phyloP scores from a whole-genome alignment of 2,888 invertebrate genomes.

The Drosophila setosimentum region DNA sequence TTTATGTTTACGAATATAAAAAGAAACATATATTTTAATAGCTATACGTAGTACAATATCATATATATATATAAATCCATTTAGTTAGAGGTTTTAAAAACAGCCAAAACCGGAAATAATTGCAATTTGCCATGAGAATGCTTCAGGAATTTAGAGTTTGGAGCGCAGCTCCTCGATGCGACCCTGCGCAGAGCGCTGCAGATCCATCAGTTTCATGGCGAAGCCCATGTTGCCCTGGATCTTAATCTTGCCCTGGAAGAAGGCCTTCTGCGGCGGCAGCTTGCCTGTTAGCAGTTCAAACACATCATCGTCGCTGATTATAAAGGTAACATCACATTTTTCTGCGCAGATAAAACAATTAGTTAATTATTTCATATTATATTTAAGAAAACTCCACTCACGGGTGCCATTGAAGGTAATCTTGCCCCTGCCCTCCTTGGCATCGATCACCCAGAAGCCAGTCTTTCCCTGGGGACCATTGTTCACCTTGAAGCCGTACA shows the following conservation, averaged over 20 bases:
- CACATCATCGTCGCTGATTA: conserved; percentile 95
- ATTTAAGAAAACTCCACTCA: conserved; percentile 35
- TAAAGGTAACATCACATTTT: conserved; percentile 96
- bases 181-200: conserved; percentile 90
- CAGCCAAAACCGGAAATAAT: conserved; percentile 23
- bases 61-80: conserved; percentile 7
- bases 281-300: conserved; percentile 95
- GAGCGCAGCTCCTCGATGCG: conserved; percentile 91
- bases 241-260: conserved; percentile 98
- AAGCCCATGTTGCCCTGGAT: conserved; percentile 98
- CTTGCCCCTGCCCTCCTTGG: conserved; percentile 95
- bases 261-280: conserved; percentile 97
- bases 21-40: conserved; percentile 22
- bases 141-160: conserved; percentile 88
- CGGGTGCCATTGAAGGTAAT: conserved; percentile 91
- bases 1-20: conserved; percentile 5
- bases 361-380: conserved; percentile 8
- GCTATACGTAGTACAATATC: conserved; percentile 35
- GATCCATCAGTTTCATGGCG: conserved; percentile 96
- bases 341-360: conserved; percentile 83
- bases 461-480: conserved; percentile 90
- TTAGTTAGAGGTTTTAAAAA: conserved; percentile 11
- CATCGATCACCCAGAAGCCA: conserved; percentile 96
- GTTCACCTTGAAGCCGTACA: conserved; percentile 95
- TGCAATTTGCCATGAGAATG: conserved; percentile 20